Evolutionary conservation across 2,888 invertebrate genomes (phyloP).

Genomic region (Eilema depressum): DNA sequence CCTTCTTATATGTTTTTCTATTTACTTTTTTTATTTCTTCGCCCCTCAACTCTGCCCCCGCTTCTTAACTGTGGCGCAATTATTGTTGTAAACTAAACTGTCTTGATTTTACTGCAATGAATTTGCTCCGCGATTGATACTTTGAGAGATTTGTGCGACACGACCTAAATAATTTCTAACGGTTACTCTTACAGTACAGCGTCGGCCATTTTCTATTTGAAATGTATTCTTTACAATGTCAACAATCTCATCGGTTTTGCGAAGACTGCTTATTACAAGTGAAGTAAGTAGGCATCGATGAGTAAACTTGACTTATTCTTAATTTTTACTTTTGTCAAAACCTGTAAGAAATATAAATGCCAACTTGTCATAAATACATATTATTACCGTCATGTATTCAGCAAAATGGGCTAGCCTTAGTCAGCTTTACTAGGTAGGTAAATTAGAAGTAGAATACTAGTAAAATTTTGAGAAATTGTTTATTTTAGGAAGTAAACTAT

Average conservation of each 20-base stretch:
- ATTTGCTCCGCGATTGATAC: background rate
- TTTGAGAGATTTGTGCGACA: background rate
- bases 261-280: background rate
- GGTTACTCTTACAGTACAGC: constrained; percentile 2
- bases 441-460: too few relatives aligned
- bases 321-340: background rate
- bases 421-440: too few relatives aligned
- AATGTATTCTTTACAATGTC: background rate
- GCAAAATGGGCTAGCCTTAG: too few relatives aligned
- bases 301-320: background rate
- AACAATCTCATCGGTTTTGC: background rate
- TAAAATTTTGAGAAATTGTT: too few relatives aligned
- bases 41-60: background rate
- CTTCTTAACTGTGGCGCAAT: too few relatives aligned
- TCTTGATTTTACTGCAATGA: background rate
- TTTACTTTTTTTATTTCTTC: background rate
- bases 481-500: too few relatives aligned
- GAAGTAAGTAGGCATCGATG: background rate
- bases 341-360: background rate
- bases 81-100: background rate
- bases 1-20: too few relatives aligned
- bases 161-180: constrained; percentile 2
- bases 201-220: constrained; percentile 1
- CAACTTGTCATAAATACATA: background rate
- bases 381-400: background rate